A percentile compares a stretch with the other conserved stretches of the same genome.
These are phyloP conservation scores for Aphelenchoides besseyi DNA, from an alignment of 1,140 invertebrate genomes.

Conservation along the genomic window DNA sequence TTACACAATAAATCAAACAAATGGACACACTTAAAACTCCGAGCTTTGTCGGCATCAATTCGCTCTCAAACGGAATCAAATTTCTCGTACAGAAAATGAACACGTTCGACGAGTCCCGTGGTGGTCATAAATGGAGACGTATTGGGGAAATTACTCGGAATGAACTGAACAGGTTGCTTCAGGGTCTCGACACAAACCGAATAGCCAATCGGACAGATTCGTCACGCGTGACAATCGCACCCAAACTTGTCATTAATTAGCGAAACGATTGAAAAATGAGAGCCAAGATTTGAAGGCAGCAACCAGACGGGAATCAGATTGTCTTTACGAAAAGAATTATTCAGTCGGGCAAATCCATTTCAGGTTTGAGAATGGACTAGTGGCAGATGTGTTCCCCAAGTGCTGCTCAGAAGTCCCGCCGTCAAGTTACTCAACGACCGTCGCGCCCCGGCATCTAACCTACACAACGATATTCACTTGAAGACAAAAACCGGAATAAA, in stretches of 20 bases:
- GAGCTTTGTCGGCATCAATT: neutral
- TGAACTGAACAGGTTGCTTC: neutral
- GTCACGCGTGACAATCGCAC: too few relatives aligned
- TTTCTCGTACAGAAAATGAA: neutral
- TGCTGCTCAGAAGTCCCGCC: neutral
- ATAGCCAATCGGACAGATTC: too few relatives aligned
- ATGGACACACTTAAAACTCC: neutral
- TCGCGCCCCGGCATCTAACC: neutral
- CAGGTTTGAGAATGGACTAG: neutral
- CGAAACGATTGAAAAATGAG: neutral
- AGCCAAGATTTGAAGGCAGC: neutral
- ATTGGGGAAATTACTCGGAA: neutral
- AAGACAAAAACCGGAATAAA: neutral
- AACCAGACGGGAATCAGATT: neutral
- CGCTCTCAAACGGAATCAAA: neutral
- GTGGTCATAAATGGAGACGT: neutral
- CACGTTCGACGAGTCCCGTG: neutral
- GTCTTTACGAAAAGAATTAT: neutral
- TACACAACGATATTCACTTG: neutral
- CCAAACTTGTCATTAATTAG: neutral
- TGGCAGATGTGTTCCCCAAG: slow-evolving; percentile 1
- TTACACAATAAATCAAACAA: neutral
- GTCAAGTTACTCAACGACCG: slow-evolving; percentile 3
- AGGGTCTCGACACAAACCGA: too few relatives aligned
- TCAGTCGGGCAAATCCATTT: neutral